These are phyloP conservation scores for Drosophila mulleri DNA, from an alignment of 2,888 invertebrate genomes.

Conservation along the genomic window DNA sequence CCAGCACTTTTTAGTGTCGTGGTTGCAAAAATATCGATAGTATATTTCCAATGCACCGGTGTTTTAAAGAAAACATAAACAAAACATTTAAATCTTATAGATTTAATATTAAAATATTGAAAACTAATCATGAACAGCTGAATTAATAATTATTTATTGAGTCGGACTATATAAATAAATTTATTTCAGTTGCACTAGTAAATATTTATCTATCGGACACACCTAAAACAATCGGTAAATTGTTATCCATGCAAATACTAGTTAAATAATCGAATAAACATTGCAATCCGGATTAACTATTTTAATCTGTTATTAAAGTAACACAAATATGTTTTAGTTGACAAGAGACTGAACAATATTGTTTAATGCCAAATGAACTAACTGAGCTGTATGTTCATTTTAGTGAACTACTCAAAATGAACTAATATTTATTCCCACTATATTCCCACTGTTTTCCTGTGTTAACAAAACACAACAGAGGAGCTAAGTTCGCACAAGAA, in stretches of 20 bases:
- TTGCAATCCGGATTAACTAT: too few species aligned
- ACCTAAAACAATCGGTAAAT: too few species aligned
- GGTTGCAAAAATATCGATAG: slow-evolving; percentile 32
- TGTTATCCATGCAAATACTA: neutral
- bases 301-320: neutral
- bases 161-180: too few species aligned
- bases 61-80: too few species aligned
- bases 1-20: slow-evolving; percentile 32
- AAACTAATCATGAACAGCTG: too few species aligned
- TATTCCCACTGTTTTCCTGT: slow-evolving; percentile 30
- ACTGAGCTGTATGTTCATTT: neutral
- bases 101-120: too few species aligned
- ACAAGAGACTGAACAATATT: neutral
- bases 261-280: neutral
- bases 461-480: slow-evolving; percentile 31
- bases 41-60: neutral
- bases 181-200: too few species aligned
- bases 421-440: slow-evolving; percentile 19
- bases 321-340: neutral
- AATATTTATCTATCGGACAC: too few species aligned
- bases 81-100: neutral
- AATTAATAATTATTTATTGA: too few species aligned
- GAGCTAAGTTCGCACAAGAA: slow-evolving; percentile 14
- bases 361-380: neutral
- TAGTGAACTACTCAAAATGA: neutral